phyloP scores from a whole-genome alignment of 1,140 invertebrate genomes.

The Leguminivora glycinivorella region DNA sequence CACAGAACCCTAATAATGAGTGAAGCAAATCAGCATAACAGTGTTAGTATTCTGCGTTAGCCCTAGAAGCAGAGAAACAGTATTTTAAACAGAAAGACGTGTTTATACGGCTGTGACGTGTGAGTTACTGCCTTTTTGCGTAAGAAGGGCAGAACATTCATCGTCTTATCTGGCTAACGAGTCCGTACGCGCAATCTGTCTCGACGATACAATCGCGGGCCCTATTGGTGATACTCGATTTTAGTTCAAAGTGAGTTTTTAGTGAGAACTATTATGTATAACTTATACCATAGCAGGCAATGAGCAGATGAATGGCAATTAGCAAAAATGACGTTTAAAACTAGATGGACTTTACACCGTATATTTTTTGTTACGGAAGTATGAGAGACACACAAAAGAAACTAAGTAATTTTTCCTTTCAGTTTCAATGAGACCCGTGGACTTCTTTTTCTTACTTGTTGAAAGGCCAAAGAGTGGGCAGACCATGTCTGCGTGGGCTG shows the following conservation, averaged over 20 bases:
- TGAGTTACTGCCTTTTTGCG: not conserved
- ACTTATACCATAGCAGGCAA: too few relatives aligned
- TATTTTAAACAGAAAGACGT: not conserved
- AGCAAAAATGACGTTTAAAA: too few relatives aligned
- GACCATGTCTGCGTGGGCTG: too few relatives aligned
- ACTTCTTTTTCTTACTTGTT: too few relatives aligned
- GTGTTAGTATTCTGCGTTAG: constrained; percentile 24
- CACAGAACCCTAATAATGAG: not conserved
- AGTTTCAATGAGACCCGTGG: too few relatives aligned
- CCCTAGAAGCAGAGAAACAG: constrained; percentile 37
- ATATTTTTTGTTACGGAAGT: too few relatives aligned
- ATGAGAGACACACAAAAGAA: too few relatives aligned
- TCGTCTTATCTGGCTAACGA: constrained; percentile 54
- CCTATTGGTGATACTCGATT: constrained; percentile 34
- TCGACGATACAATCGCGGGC: constrained; percentile 46
- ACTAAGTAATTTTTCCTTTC: too few relatives aligned
- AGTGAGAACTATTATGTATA: not conserved
- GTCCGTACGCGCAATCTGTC: constrained; percentile 51
- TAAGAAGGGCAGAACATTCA: constrained; percentile 41
- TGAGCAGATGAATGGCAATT: too few relatives aligned
- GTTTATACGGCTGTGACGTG: not conserved
- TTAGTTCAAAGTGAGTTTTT: not conserved
- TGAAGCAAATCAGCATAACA: constrained; percentile 14
- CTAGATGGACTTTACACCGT: too few relatives aligned
- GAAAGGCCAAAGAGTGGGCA: too few relatives aligned